phyloP scores from a whole-genome alignment of 2,888 invertebrate species.

The Anoplius nigerrimus region DNA sequence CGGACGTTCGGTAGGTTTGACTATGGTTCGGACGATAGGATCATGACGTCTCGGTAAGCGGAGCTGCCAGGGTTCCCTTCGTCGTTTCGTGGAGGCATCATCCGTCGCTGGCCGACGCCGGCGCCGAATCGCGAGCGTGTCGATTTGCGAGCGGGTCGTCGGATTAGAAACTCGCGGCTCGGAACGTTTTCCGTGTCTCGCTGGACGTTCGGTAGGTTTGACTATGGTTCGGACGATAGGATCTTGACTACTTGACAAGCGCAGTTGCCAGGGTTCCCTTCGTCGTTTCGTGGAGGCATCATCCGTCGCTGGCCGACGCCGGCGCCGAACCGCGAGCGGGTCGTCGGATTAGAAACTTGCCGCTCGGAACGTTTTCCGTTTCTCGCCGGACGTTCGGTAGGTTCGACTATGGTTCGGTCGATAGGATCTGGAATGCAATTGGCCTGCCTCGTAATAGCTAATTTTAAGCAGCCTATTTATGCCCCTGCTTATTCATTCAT shows the following conservation, averaged over 20 bases:
- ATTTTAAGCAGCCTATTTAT: slow-evolving; percentile 65
- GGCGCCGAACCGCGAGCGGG: slow-evolving; percentile 9
- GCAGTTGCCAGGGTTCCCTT: slow-evolving; percentile 56
- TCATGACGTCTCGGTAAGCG: slow-evolving; percentile 53
- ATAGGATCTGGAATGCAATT: slow-evolving; percentile 64
- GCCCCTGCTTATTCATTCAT: slow-evolving; percentile 59
- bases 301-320: slow-evolving; percentile 29
- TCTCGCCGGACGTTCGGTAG: slow-evolving; percentile 30
- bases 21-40: no score
- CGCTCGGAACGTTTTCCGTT: slow-evolving; percentile 36
- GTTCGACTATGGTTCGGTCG: slow-evolving; percentile 46
- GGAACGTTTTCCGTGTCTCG: not conserved
- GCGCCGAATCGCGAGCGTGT: slow-evolving; percentile 3
- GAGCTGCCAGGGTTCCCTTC: slow-evolving; percentile 55
- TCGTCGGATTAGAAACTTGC: no score
- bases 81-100: slow-evolving; percentile 13
- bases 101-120: slow-evolving; percentile 29
- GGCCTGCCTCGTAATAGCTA: slow-evolving; percentile 62
- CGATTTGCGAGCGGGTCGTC: no score
- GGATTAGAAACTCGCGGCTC: no score
- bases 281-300: slow-evolving; percentile 11
- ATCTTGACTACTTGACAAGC: slow-evolving; percentile 53
- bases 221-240: no score
- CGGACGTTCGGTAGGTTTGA: not conserved
- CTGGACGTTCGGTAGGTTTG: not conserved